Evolutionary conservation across 1,140 invertebrate genomes (phyloP).

Genomic region (Hypothenemus hampei): DNA sequence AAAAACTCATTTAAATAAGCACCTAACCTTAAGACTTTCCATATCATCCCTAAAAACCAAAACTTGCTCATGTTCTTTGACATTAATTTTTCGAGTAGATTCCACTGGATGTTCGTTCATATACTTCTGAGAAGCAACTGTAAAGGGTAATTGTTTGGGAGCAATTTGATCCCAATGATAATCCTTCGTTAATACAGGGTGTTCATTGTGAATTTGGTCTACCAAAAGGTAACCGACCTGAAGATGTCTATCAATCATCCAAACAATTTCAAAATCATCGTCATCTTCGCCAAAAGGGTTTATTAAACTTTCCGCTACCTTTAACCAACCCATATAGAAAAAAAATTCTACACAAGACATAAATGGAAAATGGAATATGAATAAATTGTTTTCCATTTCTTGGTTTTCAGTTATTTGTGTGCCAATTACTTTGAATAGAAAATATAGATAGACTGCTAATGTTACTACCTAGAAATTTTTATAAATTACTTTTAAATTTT

Average conservation of each 20-base stretch:
- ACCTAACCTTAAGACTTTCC: not conserved
- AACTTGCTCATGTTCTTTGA: conserved; percentile 26
- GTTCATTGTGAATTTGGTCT: conserved; percentile 85
- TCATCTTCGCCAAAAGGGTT: conserved; percentile 90
- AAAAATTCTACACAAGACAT: conserved; percentile 80
- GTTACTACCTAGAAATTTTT: conserved; percentile 51
- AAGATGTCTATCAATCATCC: conserved; percentile 81
- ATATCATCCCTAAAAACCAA: conserved; percentile 19
- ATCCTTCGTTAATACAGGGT: conserved; percentile 77
- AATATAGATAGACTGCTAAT: conserved; percentile 68
- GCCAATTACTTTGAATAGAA: conserved; percentile 63
- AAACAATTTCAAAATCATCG: conserved; percentile 71
- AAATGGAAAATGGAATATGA: conserved; percentile 78
- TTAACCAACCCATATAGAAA: conserved; percentile 90
- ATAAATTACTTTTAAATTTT: not conserved
- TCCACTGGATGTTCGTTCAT: conserved; percentile 71
- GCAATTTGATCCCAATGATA: conserved; percentile 84
- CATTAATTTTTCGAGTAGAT: conserved; percentile 71
- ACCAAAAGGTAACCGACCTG: conserved; percentile 84
- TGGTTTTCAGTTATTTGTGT: conserved; percentile 48
- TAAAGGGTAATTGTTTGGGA: conserved; percentile 76
- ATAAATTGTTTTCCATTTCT: conserved; percentile 47
- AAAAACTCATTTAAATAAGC: not conserved
- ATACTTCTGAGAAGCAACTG: conserved; percentile 66
- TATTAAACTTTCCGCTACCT: conserved; percentile 77